These are phyloP conservation scores for Hyperoodon ampullatus DNA, from an alignment of 2,113 vertebrate species.

Conservation along the genomic window DNA sequence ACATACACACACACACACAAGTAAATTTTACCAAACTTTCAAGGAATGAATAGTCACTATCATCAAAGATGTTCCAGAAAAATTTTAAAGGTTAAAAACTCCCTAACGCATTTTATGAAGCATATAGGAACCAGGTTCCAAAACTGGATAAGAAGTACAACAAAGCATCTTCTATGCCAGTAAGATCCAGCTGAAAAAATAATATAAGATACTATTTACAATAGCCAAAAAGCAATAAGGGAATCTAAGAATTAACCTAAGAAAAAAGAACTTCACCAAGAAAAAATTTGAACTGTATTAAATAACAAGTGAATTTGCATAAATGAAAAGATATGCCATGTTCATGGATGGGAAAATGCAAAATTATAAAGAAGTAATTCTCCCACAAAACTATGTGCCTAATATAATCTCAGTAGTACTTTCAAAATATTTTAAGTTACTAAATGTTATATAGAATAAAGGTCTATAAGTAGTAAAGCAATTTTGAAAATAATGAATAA, in stretches of 20 bases:
- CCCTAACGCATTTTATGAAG: neutral
- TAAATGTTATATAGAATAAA: neutral
- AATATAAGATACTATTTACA: neutral
- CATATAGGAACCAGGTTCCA: neutral
- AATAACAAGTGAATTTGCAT: neutral
- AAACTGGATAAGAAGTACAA: neutral
- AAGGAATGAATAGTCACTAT: neutral
- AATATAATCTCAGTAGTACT: neutral
- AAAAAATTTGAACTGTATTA: neutral
- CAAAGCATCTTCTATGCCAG: neutral
- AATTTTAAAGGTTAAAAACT: neutral
- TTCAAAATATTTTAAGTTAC: neutral
- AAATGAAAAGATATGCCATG: neutral
- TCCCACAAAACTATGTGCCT: neutral
- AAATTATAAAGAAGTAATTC: neutral
- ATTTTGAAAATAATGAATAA: neutral
- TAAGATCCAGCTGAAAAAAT: neutral
- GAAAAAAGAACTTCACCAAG: neutral
- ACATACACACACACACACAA: neutral
- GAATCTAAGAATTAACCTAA: neutral
- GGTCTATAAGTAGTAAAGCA: neutral
- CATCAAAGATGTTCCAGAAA: neutral
- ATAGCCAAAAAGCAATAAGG: neutral
- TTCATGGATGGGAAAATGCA: neutral
- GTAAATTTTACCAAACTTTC: neutral